Base-by-base conservation (phyloP, 2,888 invertebrate species). In the Lithophane ornitopus region DNA sequence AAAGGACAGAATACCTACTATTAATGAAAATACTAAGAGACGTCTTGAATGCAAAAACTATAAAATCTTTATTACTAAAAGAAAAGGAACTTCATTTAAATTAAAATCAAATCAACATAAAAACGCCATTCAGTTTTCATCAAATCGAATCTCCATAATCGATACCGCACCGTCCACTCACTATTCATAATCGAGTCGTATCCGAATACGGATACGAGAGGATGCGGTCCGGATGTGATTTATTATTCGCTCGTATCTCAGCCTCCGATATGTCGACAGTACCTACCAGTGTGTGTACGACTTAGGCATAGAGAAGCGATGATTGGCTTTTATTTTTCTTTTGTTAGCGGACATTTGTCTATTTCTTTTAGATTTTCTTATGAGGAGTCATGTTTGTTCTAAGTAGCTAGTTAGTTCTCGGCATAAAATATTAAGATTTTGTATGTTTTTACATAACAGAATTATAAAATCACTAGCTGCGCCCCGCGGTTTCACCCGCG, bases 221-320 rank as follows among this genome's bases (percentile, higher is more conserved):
- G 52, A n/a, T 77, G 62, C 78, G 86, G 58, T 77, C 49, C 75
- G 78, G 84, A 88, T 81, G 81, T 77, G 87, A 88, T 84, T 85
- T 81, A 82, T 76, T 85, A 85, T 81, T 76, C 82, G 39, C 56
- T 65, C 72, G 67, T 73, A 76, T 85, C 82, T 72, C 28, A 41
- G 63, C 46, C 49, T 22, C 22, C 70, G 83, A 82, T 83, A 74
- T 74, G 74, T 79, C 73, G 82, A 67, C 39, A 26, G 59, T 65
- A 16, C 58, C 34, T 65, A 16, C 52, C 34, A 22, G 22, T 59
- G 52, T 34, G 54, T 58, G 63, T 34, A 28, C n/a, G 62, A 59
- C 62, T 39, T n/a, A 19, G 49, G 62, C 58, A 76, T 81, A 72
- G 56, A 70, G 70, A 76, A 69, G 59, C 59, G 54, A 66, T 85